Base-by-base conservation (phyloP, 2,797 vertebrate genomes). In the Neopelma chrysocephalum region DNA sequence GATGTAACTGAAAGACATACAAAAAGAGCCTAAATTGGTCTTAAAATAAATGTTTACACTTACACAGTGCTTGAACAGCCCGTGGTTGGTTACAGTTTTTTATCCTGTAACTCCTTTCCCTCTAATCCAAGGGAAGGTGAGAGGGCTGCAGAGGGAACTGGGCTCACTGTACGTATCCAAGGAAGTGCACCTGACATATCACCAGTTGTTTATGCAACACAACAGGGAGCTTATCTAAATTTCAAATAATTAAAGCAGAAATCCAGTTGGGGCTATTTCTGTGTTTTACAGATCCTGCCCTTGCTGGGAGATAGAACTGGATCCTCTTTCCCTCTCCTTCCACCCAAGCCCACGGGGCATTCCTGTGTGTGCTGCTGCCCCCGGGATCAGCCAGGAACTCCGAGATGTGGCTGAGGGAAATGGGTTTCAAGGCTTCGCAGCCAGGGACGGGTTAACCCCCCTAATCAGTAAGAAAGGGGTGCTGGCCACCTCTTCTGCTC, bases 281-380 rank as follows among this genome's bases (percentile, higher is more conserved):
- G 75, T 58, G 16, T 54, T 61, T 53, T 34, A 40, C 40, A 48
- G 43, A 58, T 48, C 54, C 45, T 61, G 53, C 27, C 56, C 32
- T 85, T 66, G 36, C 43, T 53, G 27, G 76, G 60, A 45, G 10
- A 16, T 3, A 9, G 60, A 62, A 42, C 14, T 17, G 26, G 43
- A 40, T 31, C 19, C 15, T 36, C 22, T 56, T 29, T 31, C 40
- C 70, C 10, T 32, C 48, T 29, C 61, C 13, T 11, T 29, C 26
- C 47, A 27, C 31, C 38, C 20, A 6, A 34, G 61, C 15, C 26
- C 26, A 6, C 0, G 1, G 2, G 13, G 7, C 6, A 11, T 54
- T 40, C 38, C 38, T 16, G 20, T 23, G 71, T 0, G 1, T 32
- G 32, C 36, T 32, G 47, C 47, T 38, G n/a, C 29, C n/a, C 22